Percentiles rank a stretch among this genome's conserved stretches.
Evolutionary conservation across 1,140 invertebrate species (phyloP).

Genomic region (Drosophila bocki): DNA sequence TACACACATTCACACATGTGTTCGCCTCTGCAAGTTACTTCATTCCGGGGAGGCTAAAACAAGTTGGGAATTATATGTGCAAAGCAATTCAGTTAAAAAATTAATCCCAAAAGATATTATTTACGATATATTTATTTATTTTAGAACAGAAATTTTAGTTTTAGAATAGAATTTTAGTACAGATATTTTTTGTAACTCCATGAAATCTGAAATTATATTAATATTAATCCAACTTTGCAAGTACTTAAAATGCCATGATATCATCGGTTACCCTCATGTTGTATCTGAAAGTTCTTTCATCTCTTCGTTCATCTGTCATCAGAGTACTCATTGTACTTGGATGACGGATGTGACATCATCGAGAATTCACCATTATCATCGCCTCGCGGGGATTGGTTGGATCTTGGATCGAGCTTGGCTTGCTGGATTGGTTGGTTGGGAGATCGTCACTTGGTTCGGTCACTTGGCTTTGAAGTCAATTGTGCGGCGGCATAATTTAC

Average conservation of each 20-base stretch:
- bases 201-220: no score
- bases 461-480: constrained; percentile 67
- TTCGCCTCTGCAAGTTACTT: no score
- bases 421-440: constrained; percentile 3
- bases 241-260: not conserved
- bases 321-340: constrained; percentile 6
- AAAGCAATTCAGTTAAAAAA: no score
- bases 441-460: not conserved
- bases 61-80: no score
- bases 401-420: not conserved
- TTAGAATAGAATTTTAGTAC: no score
- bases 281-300: constrained; percentile 1
- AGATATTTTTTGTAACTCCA: no score
- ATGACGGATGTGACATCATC: constrained; percentile 76
- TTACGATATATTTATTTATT: no score
- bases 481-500: constrained; percentile 57
- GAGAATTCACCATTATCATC: constrained; percentile 41
- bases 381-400: not conserved
- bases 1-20: not conserved
- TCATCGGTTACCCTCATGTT: not conserved
- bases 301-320: constrained; percentile 17
- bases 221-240: no score
- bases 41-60: no score
- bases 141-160: no score
- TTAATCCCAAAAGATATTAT: no score